Percentiles rank a stretch among this genome's conserved stretches.
Conservation (phyloP, 2,113 vertebrate genomes). For the Hypomesus transpacificus region DNA sequence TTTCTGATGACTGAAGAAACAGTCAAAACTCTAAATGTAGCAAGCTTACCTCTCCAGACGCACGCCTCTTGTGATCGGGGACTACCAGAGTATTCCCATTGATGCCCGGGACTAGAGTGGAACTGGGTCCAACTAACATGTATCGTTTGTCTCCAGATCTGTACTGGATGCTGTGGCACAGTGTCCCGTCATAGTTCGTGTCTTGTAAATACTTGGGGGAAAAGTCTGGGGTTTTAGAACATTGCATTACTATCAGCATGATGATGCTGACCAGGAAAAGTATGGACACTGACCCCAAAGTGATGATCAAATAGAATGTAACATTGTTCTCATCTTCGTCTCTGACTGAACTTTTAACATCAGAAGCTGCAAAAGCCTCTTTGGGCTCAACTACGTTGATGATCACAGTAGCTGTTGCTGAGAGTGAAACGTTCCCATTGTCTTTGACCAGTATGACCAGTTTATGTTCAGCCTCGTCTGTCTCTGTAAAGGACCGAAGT, state of each 20-base stretch:
- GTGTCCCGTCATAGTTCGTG: slow-evolving; percentile 17
- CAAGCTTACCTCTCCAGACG: slow-evolving; percentile 33
- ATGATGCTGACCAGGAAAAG: slow-evolving; percentile 14
- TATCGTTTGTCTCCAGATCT: slow-evolving; percentile 20
- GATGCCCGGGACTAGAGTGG: slow-evolving; percentile 38
- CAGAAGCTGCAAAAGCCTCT: slow-evolving; percentile 21
- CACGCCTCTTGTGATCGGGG: slow-evolving; percentile 29
- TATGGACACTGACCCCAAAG: slow-evolving; percentile 8
- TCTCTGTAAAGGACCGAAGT: slow-evolving; percentile 12
- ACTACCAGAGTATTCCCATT: slow-evolving; percentile 51
- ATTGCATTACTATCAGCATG: slow-evolving; percentile 19
- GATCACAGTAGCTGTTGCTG: slow-evolving; percentile 20
- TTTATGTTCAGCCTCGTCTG: slow-evolving; percentile 19
- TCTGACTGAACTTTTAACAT: slow-evolving; percentile 9
- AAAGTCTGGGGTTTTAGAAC: slow-evolving; percentile 5
- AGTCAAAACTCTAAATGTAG: not conserved
- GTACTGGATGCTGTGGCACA: slow-evolving; percentile 25
- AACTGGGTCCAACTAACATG: slow-evolving; percentile 31
- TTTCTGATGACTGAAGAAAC: slow-evolving; percentile 8
- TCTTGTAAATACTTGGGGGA: slow-evolving; percentile 18
- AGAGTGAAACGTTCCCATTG: slow-evolving; percentile 25
- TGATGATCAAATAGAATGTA: slow-evolving; percentile 7
- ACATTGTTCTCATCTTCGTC: not conserved
- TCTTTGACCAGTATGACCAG: slow-evolving; percentile 26
- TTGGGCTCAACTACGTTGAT: slow-evolving; percentile 15